Base-by-base conservation (phyloP, 2,888 invertebrate genomes). In the Rotaria socialis region DNA sequence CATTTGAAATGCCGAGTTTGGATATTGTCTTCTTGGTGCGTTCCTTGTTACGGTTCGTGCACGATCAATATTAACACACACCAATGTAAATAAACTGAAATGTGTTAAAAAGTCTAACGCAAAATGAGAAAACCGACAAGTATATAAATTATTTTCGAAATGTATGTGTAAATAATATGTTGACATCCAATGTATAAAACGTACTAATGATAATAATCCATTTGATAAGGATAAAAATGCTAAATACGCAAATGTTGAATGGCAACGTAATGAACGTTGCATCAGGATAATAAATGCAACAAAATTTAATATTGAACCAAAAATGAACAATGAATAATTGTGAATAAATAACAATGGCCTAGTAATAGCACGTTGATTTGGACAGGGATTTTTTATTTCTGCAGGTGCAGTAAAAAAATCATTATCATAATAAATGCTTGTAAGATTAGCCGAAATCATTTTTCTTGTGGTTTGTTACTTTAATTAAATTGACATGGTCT, bases 51-150 rank as follows among this genome's bases (percentile, higher is more conserved):
- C 80, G 22, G 80, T 80, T 80, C 47, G 80, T 24, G 80, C 80
- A 47, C 80, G 80, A 80, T 80, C 80, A n/a, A 80, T 80, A 80
- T 80, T 80, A 10, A 80, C 80, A 47, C 47, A 43, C n/a, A 80
- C 47, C n/a, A 80, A 47, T 10, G 80, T 80, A 24, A 80, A 80
- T 47, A 80, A 47, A 80, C 80, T 80, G n/a, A 80, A 80, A 80
- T 80, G 80, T 47, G 80, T 80, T 47, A 80, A 47, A 43, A 47
- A 47, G 22, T 80, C 80, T 47, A 80, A 80, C 24, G 47, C 2
- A 80, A 80, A 80, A 80, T 47, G 80, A 24, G 22, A 80, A 80
- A 80, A 47, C 1, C 80, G 80, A 80, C 80, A 80, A 14, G 47
- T n/a, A 43, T 22, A 80, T 24, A 80, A 24, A 47, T 43, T 24